These are phyloP conservation scores for Sebastes matsubarae DNA, from an alignment of 2,797 vertebrate species.

Conservation along the genomic window DNA sequence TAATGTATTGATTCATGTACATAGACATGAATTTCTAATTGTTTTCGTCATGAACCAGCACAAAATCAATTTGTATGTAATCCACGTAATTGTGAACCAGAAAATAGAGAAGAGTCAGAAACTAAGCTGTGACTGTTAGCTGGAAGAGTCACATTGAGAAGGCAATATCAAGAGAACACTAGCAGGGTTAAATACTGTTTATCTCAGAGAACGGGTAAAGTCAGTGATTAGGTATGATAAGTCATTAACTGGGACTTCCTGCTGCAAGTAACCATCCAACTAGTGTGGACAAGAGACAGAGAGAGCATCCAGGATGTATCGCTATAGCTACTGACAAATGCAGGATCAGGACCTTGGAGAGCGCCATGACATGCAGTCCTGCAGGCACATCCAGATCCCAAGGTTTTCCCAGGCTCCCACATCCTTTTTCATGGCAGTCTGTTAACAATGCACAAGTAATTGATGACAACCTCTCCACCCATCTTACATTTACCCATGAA, in stretches of 20 bases:
- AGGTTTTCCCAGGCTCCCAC: background rate
- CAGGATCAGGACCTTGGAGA: background rate
- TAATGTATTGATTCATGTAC: rapidly evolving
- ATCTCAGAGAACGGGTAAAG: background rate
- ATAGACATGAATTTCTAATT: too few species aligned
- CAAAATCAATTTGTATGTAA: too few species aligned
- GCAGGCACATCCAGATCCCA: background rate
- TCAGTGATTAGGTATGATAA: too few species aligned
- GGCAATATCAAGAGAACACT: too few species aligned
- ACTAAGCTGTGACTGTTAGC: background rate
- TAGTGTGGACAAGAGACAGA: background rate
- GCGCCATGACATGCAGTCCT: background rate
- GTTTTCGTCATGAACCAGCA: too few species aligned
- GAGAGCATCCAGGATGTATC: background rate
- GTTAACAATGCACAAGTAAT: background rate
- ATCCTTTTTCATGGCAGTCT: background rate
- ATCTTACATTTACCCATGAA: background rate
- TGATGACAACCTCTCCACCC: background rate
- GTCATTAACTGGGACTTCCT: background rate
- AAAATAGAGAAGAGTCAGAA: background rate
- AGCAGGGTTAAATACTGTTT: background rate
- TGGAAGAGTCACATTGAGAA: background rate
- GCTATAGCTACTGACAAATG: background rate
- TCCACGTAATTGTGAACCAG: too few species aligned
- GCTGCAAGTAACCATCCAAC: background rate